A percentile compares a stretch with the other conserved stretches of the same genome.
Evolutionary conservation across 2,113 vertebrate species (phyloP).

Genomic region (Channa argus): DNA sequence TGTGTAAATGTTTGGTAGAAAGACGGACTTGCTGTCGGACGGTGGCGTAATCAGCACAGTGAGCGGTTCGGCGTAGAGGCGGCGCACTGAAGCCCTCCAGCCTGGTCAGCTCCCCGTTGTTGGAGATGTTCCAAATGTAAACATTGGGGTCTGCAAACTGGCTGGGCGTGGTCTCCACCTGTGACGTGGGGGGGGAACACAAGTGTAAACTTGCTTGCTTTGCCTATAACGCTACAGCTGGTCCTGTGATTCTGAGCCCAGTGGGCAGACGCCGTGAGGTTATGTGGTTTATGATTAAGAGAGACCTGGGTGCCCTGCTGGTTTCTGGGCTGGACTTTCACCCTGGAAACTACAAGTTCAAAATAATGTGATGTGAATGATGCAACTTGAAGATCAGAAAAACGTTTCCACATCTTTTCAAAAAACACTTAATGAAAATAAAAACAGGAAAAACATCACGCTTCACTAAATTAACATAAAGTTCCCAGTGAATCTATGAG

Average conservation of each 20-base stretch:
- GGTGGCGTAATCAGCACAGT: slow-evolving; percentile 90
- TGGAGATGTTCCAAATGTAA: slow-evolving; percentile 93
- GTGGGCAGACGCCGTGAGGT: slow-evolving; percentile 3
- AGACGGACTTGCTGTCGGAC: slow-evolving; percentile 85
- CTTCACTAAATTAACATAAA: no score
- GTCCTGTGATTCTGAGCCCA: neutral
- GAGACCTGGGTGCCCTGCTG: neutral
- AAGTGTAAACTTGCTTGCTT: neutral
- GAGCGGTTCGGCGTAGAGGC: slow-evolving; percentile 66
- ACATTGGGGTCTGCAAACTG: slow-evolving; percentile 92
- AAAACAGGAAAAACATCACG: no score
- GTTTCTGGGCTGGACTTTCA: slow-evolving; percentile 62
- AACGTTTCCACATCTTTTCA: neutral
- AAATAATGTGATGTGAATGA: slow-evolving; percentile 3
- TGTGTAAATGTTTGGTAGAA: neutral
- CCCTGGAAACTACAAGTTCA: slow-evolving; percentile 21
- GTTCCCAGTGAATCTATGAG: no score
- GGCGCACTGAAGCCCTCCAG: slow-evolving; percentile 82
- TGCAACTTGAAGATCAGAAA: neutral
- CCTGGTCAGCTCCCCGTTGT: slow-evolving; percentile 87
- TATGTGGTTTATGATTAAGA: slow-evolving; percentile 65
- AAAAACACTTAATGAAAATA: neutral
- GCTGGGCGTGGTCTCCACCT: slow-evolving; percentile 91
- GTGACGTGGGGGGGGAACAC: neutral
- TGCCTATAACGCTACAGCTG: neutral